phyloP scores from a whole-genome alignment of 2,888 invertebrate genomes.

The Nomada lathburiana region DNA sequence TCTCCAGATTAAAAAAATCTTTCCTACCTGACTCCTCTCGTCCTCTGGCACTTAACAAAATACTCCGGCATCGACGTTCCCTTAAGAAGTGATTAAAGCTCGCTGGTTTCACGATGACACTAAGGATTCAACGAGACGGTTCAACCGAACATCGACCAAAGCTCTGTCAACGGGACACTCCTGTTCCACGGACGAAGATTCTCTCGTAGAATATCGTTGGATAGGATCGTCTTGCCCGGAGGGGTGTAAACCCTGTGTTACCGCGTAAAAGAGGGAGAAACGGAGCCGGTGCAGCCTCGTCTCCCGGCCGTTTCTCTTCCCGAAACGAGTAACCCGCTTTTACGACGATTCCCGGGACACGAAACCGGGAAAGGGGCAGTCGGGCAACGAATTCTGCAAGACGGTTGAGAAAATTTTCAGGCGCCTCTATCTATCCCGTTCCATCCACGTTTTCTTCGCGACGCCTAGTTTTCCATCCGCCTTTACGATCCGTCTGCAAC shows the following conservation, averaged over 20 bases:
- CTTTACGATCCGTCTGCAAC: slow-evolving; percentile 19
- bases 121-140: slow-evolving; percentile 33
- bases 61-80: neutral
- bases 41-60: neutral
- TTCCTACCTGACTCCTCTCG: neutral
- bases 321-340: slow-evolving; percentile 70
- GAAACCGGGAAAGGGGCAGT: slow-evolving; percentile 4
- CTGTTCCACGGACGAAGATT: slow-evolving; percentile 18
- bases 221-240: slow-evolving; percentile 44
- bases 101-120: slow-evolving; percentile 5
- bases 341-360: slow-evolving; percentile 64
- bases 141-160: slow-evolving; percentile 40
- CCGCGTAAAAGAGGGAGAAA: slow-evolving; percentile 58
- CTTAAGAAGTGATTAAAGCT: slow-evolving; percentile 34
- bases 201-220: neutral
- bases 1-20: neutral
- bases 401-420: slow-evolving; percentile 61
- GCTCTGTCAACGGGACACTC: slow-evolving; percentile 46
- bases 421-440: slow-evolving; percentile 14
- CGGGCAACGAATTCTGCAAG: slow-evolving; percentile 60
- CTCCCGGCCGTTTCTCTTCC: slow-evolving; percentile 30
- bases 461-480: neutral
- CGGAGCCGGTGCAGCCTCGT: slow-evolving; percentile 48
- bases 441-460: neutral
- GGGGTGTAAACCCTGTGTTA: slow-evolving; percentile 56